These are phyloP conservation scores for Python bivittatus DNA, from an alignment of 2,113 vertebrate genomes.

Conservation along the genomic window DNA sequence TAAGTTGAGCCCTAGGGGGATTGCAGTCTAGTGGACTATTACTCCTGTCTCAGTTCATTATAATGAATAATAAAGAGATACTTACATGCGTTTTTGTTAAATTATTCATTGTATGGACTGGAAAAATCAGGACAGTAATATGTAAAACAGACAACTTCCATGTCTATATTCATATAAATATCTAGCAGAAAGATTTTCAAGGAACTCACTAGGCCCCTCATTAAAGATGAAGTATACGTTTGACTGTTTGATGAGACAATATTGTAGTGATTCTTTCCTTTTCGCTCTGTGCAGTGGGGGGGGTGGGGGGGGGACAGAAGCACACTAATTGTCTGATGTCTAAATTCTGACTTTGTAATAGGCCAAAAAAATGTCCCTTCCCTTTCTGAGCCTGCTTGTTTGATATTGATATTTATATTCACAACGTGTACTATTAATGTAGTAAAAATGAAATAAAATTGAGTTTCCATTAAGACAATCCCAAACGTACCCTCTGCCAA, in stretches of 20 bases:
- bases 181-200: slow-evolving; percentile 54
- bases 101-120: slow-evolving; percentile 75
- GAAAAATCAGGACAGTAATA: slow-evolving; percentile 71
- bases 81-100: slow-evolving; percentile 75
- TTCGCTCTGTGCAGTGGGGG: accelerated
- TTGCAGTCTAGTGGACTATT: slow-evolving; percentile 77
- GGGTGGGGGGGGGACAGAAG: accelerated
- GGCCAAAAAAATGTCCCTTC: neutral
- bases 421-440: neutral
- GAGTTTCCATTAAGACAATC: neutral
- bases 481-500: neutral
- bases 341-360: accelerated
- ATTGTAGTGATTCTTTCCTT: neutral
- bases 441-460: neutral
- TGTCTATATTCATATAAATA: slow-evolving; percentile 65
- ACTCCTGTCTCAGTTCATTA: slow-evolving; percentile 80
- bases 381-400: accelerated
- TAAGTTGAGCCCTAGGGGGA: slow-evolving; percentile 67
- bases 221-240: slow-evolving; percentile 56
- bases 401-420: accelerated
- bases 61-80: slow-evolving; percentile 82
- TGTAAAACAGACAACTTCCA: slow-evolving; percentile 66
- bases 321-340: accelerated
- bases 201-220: slow-evolving; percentile 50
- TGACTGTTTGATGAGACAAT: slow-evolving; percentile 38